Evolutionary conservation across 1,140 invertebrate genomes (phyloP), one percentile per base, ranked within the genome.

Genomic region (Aleiodes sp.): DNA sequence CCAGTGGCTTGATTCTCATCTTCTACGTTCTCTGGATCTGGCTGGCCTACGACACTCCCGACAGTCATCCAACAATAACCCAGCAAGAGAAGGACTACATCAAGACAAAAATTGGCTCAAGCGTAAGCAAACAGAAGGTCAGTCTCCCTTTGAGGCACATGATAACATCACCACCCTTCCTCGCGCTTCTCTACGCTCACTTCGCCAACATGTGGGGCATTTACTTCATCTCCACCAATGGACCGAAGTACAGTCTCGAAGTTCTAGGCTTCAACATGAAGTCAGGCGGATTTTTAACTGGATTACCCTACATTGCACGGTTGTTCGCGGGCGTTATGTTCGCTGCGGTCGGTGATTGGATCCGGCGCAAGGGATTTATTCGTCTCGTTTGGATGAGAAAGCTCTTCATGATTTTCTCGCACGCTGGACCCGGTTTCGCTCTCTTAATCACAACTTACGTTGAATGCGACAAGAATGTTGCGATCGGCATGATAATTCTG

Each of bases 241-340:
- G 96, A 4, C 96, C 96, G 0, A 96, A 94, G 65, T 98, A 96
- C 80, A 90, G 97, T 73, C 91, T 93, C 33, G 90, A 92, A 79
- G 92, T 96, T 9, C 87, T 98, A 10, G 92, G 94, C 64, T 96
- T 96, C 73, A 88, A 96, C 74, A 88, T 97, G 64, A 89, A 92
- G 76, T 84, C 87, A 74, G 91, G 91, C 57, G 92, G 92, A 35
- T 83, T 89, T n/a, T 82, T 93, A 52, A 91, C 91, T n/a, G 90
- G 91, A 10, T 73, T 92, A 41, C 92, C 92, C 1, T 92, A 92
- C 70, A 87, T 93, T 52, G 88, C 90, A 8, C 87, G 92, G 76
- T 77, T 93, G 35, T 73, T 90, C 1, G 84, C 89, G 39, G 91
- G 91, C 35, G 89, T 91, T 57, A 81, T 90, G 24, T 93, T 92